These are phyloP conservation scores for Parapristionchus giblindavisi DNA, from an alignment of 2,888 invertebrate genomes.

Conservation along the genomic window DNA sequence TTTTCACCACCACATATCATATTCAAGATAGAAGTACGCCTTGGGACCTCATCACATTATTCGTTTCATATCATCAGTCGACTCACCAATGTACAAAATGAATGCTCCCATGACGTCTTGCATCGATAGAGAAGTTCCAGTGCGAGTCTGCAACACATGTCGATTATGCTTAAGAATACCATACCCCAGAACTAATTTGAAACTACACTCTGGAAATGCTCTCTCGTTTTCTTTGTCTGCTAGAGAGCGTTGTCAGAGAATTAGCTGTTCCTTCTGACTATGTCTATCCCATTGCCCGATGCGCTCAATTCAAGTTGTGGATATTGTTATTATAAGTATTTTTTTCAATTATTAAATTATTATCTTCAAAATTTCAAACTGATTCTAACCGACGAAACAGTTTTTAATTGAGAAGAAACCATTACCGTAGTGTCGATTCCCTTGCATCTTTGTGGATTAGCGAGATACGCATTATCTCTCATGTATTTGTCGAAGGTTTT, in stretches of 20 bases:
- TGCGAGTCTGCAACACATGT: neutral
- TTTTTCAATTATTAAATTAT: too few species aligned
- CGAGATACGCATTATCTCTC: slow-evolving; percentile 13
- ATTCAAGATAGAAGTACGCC: too few species aligned
- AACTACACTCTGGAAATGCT: too few species aligned
- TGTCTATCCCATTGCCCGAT: too few species aligned
- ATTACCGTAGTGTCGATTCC: neutral
- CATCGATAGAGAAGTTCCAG: neutral
- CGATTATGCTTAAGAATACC: neutral
- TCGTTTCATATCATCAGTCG: neutral
- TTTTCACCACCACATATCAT: too few species aligned
- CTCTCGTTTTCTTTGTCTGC: too few species aligned
- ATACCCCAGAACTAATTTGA: too few species aligned
- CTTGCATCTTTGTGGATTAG: neutral
- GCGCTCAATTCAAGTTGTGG: neutral
- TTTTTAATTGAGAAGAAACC: neutral
- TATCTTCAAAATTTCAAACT: too few species aligned
- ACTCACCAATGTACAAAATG: neutral
- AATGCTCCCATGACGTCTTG: slow-evolving; percentile 16
- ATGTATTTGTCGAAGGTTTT: slow-evolving; percentile 33
- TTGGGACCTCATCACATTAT: neutral
- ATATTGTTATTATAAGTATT: too few species aligned
- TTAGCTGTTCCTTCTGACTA: too few species aligned
- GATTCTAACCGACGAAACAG: too few species aligned
- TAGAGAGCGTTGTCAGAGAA: too few species aligned